Conservation (phyloP, 2,113 vertebrate genomes). For the Xyliphius kryptos region DNA sequence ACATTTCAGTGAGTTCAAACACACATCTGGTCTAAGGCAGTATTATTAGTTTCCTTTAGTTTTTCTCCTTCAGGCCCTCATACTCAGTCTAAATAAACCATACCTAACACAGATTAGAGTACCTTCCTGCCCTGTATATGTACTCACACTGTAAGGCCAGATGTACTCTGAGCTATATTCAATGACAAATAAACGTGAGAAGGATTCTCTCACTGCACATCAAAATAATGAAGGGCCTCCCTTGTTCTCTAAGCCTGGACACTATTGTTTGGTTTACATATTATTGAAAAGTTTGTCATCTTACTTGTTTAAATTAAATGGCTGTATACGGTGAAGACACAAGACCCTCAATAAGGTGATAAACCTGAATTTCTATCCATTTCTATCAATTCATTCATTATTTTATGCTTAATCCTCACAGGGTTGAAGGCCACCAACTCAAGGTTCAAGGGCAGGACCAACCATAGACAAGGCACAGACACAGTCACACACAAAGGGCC, state of each 20-base stretch:
- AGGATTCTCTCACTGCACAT: not conserved
- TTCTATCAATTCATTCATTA: too few species aligned
- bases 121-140: slow-evolving; percentile 34
- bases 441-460: too few species aligned
- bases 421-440: too few species aligned
- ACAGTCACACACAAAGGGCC: too few species aligned
- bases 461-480: too few species aligned
- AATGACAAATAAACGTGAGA: slow-evolving; percentile 50
- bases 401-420: too few species aligned
- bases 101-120: slow-evolving; percentile 44
- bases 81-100: slow-evolving; percentile 41
- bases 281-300: too few species aligned
- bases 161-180: slow-evolving; percentile 47
- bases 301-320: too few species aligned
- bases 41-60: slow-evolving; percentile 11
- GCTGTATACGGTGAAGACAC: too few species aligned
- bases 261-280: too few species aligned
- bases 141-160: slow-evolving; percentile 38
- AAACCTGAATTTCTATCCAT: too few species aligned
- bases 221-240: slow-evolving; percentile 6
- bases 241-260: not conserved
- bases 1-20: slow-evolving; percentile 12
- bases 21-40: slow-evolving; percentile 14
- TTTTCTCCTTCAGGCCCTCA: slow-evolving; percentile 20
- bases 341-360: too few species aligned